These are phyloP conservation scores for Caranx ignobilis DNA, from an alignment of 2,113 vertebrate species.

Conservation along the genomic window DNA sequence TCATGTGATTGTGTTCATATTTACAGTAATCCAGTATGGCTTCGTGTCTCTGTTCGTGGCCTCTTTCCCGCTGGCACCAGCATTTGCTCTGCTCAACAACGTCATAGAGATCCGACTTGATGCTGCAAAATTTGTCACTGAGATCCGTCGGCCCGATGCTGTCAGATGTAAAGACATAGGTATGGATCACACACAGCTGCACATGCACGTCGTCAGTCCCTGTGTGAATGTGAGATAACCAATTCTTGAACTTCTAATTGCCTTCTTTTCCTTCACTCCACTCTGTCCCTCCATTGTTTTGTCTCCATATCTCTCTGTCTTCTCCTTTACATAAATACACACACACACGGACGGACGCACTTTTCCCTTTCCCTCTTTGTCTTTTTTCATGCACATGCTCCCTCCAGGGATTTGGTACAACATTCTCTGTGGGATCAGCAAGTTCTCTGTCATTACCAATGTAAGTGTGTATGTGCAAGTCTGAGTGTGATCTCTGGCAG, in stretches of 20 bases:
- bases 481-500: constrained; percentile 7
- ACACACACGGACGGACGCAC: constrained; percentile 1
- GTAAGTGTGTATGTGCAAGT: constrained; percentile 86
- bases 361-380: constrained; percentile 30
- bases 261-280: constrained; percentile 42
- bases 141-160: constrained; percentile 92
- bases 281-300: constrained; percentile 26
- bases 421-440: constrained; percentile 96
- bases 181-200: constrained; percentile 65
- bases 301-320: constrained; percentile 25
- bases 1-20: constrained; percentile 25
- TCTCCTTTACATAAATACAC: constrained; percentile 7
- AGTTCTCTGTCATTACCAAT: constrained; percentile 98
- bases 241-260: constrained; percentile 43
- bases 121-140: constrained; percentile 95
- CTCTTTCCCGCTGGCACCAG: constrained; percentile 95
- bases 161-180: constrained; percentile 97
- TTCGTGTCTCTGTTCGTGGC: constrained; percentile 98
- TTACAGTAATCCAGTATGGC: constrained; percentile 95
- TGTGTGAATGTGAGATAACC: constrained; percentile 31
- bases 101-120: constrained; percentile 97
- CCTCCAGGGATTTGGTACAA: constrained; percentile 97
- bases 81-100: constrained; percentile 97
- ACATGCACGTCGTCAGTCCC: constrained; percentile 18
- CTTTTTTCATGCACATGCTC: constrained; percentile 51